Conservation (phyloP, 2,797 vertebrate species). For the Botia kubotai region DNA sequence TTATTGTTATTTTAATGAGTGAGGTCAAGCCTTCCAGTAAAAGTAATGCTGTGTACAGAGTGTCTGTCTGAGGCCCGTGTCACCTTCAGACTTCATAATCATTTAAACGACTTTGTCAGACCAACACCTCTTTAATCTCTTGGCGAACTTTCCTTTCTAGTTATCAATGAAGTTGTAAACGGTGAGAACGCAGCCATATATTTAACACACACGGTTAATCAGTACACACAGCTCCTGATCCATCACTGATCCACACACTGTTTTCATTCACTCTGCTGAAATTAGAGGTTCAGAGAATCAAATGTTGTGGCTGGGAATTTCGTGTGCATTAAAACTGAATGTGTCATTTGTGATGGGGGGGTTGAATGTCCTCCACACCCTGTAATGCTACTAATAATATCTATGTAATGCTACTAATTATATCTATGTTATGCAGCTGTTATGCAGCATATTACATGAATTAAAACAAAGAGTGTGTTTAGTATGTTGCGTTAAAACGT, state of each 20-base stretch:
- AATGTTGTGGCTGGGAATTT: slow-evolving; percentile 13
- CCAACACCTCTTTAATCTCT: no score
- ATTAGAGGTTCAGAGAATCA: slow-evolving; percentile 9
- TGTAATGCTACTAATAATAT: slow-evolving; percentile 7
- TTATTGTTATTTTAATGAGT: no score
- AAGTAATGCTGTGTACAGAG: no score
- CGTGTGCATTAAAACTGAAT: neutral
- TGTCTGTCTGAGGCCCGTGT: no score
- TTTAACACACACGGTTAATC: neutral
- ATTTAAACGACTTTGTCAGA: no score
- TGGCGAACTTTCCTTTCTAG: neutral
- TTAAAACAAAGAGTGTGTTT: no score
- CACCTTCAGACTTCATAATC: no score
- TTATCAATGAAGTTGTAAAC: slow-evolving; percentile 5
- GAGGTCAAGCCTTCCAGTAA: no score
- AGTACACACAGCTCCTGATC: slow-evolving; percentile 12
- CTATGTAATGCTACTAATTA: neutral
- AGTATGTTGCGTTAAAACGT: no score
- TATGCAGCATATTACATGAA: no score
- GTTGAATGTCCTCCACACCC: slow-evolving; percentile 25
- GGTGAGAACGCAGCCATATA: slow-evolving; percentile 13
- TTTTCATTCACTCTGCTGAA: neutral
- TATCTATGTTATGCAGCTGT: neutral
- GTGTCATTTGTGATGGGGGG: slow-evolving; percentile 36
- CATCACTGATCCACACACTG: neutral